Evolutionary conservation across 1,140 invertebrate species (phyloP).

Genomic region (Aphelenchoides fujianensis): DNA sequence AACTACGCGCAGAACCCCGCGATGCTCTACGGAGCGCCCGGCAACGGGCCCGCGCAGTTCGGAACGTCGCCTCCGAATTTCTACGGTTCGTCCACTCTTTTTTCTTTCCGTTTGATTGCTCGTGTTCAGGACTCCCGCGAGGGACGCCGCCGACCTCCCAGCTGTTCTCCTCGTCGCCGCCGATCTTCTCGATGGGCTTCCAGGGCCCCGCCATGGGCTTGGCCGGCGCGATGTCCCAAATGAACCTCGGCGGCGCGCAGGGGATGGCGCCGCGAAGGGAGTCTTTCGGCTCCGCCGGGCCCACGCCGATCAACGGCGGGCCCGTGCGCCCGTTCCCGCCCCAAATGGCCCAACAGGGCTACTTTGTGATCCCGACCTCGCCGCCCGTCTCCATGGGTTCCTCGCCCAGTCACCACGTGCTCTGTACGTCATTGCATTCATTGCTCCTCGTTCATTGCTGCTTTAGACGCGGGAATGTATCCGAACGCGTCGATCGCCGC

Average conservation of each 20-base stretch:
- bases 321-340: constrained; percentile 9
- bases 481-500: not conserved
- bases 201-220: not conserved
- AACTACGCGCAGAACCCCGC: constrained; percentile 32
- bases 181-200: constrained; percentile 14
- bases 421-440: constrained; percentile 18
- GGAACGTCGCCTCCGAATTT: constrained; percentile 56
- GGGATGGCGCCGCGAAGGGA: not conserved
- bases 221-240: constrained; percentile 12
- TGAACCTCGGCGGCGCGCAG: not conserved
- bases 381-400: constrained; percentile 17
- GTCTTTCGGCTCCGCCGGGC: constrained; percentile 6
- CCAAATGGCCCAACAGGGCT: constrained; percentile 9
- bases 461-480: constrained; percentile 16
- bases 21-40: constrained; percentile 34
- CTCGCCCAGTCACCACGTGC: constrained; percentile 12
- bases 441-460: not conserved
- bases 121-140: not conserved
- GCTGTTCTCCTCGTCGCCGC: constrained; percentile 19
- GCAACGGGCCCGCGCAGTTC: constrained; percentile 41
- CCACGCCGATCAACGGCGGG: not conserved
- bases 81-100: constrained; percentile 54
- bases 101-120: constrained; percentile 46
- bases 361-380: constrained; percentile 12
- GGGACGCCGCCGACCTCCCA: constrained; percentile 19